Conservation (phyloP, 92 coral and sea anemone genomes). For the Montipora capitata region DNA sequence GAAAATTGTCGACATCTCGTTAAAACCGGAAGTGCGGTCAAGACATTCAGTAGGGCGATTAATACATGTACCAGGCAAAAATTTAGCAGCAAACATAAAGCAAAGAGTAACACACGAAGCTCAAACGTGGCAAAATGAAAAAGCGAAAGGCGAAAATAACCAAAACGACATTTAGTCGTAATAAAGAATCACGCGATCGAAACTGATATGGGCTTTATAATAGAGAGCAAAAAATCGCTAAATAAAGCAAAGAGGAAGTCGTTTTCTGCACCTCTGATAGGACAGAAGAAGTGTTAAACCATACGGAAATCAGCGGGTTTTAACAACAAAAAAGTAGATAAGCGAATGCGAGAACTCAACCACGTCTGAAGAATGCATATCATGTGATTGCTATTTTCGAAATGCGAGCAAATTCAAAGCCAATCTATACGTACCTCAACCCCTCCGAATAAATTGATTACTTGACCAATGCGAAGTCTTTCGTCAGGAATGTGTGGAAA, state of each 20-base stretch:
- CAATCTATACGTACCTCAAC: slow-evolving; percentile 79
- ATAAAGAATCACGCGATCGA: not conserved
- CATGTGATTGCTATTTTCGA: not conserved
- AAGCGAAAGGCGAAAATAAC: not conserved
- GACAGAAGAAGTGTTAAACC: slow-evolving; percentile 33
- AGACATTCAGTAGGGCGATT: not conserved
- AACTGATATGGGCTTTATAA: not conserved
- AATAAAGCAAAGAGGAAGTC: not conserved
- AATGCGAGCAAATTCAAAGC: not conserved
- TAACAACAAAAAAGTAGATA: slow-evolving; percentile 1
- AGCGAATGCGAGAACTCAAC: not conserved
- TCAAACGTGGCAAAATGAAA: not conserved
- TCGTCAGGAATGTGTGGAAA: slow-evolving; percentile 40
- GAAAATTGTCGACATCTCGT: not conserved
- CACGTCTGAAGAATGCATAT: slow-evolving; percentile 1
- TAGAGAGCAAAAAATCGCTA: no score
- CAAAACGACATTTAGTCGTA: no score
- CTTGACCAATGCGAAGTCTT: slow-evolving; percentile 68
- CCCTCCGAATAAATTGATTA: slow-evolving; percentile 87
- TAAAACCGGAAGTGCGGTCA: slow-evolving; percentile 35
- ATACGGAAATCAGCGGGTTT: slow-evolving; percentile 23
- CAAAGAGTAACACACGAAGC: not conserved
- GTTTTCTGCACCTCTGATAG: slow-evolving; percentile 15
- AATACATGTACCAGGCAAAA: not conserved
- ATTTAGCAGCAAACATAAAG: no score